These are phyloP conservation scores for Clinocottus analis DNA, from an alignment of 2,113 vertebrate genomes.

Conservation along the genomic window DNA sequence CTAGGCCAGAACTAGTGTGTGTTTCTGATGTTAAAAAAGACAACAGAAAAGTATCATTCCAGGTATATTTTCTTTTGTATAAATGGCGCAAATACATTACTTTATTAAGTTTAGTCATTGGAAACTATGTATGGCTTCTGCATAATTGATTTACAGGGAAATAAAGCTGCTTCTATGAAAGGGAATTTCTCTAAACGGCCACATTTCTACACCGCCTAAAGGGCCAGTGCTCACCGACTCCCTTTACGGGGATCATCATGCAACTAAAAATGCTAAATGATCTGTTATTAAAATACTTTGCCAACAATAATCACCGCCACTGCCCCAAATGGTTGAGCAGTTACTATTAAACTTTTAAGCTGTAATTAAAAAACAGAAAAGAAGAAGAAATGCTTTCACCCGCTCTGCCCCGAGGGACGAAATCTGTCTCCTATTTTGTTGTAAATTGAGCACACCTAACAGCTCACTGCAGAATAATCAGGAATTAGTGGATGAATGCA, in stretches of 20 bases:
- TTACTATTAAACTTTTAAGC: slow-evolving; percentile 78
- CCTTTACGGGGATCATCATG: slow-evolving; percentile 27
- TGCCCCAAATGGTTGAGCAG: slow-evolving; percentile 63
- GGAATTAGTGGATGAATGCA: slow-evolving; percentile 81
- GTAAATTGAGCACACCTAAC: slow-evolving; percentile 81
- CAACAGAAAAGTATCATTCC: neutral
- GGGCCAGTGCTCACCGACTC: slow-evolving; percentile 21
- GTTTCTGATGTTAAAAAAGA: neutral
- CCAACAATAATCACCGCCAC: slow-evolving; percentile 73
- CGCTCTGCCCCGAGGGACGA: slow-evolving; percentile 55
- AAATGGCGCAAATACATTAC: neutral
- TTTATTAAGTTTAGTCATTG: neutral
- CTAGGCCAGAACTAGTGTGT: neutral
- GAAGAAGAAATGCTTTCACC: slow-evolving; percentile 62
- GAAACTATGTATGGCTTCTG: neutral
- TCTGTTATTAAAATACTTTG: slow-evolving; percentile 77
- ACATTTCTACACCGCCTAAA: slow-evolving; percentile 26
- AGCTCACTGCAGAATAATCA: slow-evolving; percentile 80
- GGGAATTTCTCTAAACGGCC: slow-evolving; percentile 14
- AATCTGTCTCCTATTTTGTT: slow-evolving; percentile 78
- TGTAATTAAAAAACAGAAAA: slow-evolving; percentile 77
- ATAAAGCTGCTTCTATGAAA: slow-evolving; percentile 3
- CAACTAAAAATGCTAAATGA: slow-evolving; percentile 64
- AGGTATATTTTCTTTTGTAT: neutral
- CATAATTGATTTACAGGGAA: slow-evolving; percentile 17